These are phyloP conservation scores for Cossypha heuglini DNA, from an alignment of 2,797 vertebrate genomes.

Conservation along the genomic window DNA sequence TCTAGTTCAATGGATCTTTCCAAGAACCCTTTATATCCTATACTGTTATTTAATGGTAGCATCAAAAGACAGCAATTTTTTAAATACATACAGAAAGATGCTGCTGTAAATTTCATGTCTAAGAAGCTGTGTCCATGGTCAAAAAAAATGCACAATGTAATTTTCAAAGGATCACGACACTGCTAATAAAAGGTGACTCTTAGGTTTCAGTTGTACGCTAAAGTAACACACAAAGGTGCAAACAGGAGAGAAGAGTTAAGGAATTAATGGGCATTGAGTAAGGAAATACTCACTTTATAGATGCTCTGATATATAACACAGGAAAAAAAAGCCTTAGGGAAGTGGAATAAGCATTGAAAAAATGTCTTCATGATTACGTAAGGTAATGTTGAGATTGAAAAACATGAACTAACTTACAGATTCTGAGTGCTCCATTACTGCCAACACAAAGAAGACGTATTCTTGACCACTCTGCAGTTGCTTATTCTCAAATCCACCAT, in stretches of 20 bases:
- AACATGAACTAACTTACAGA: constrained; percentile 83
- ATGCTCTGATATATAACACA: neutral
- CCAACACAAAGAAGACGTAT: constrained; percentile 96
- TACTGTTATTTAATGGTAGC: neutral
- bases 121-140: neutral
- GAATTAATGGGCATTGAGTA: neutral
- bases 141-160: neutral
- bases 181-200: neutral
- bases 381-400: neutral
- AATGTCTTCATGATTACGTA: neutral
- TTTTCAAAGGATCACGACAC: neutral
- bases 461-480: constrained; percentile 94
- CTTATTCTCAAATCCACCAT: constrained; percentile 96
- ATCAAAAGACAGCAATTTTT: neutral
- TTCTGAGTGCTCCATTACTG: constrained; percentile 94
- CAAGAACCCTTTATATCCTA: neutral
- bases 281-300: neutral
- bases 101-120: neutral
- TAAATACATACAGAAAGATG: neutral
- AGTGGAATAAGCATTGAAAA: neutral
- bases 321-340: neutral
- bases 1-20: constrained; percentile 58
- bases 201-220: neutral
- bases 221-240: neutral
- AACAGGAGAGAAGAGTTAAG: neutral